Percentiles rank a stretch among this genome's conserved stretches.
phyloP scores from a whole-genome alignment of 2,113 vertebrate species.

The Rhizomys pruinosus region DNA sequence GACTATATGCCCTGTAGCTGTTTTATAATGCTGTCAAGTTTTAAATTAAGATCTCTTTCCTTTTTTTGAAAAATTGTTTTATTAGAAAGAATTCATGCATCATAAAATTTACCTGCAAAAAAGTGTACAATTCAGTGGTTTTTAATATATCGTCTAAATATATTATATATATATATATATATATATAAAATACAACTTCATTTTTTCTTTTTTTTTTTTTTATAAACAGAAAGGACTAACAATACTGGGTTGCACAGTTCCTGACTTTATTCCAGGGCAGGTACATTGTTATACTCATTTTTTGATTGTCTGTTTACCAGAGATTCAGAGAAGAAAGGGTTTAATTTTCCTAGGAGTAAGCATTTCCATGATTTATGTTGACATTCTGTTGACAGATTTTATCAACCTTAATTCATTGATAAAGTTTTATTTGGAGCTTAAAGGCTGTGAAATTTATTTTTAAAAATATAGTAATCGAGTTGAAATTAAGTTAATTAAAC shows the following conservation, averaged over 20 bases:
- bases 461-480: slow-evolving; percentile 70
- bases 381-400: slow-evolving; percentile 55
- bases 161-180: too few relatives aligned
- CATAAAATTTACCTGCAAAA: slow-evolving; percentile 50
- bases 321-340: slow-evolving; percentile 15
- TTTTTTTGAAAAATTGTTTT: not conserved
- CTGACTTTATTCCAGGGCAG: not conserved
- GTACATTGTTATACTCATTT: not conserved
- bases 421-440: slow-evolving; percentile 68
- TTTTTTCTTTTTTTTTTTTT: slow-evolving; percentile 35
- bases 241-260: not conserved
- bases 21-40: slow-evolving; percentile 60
- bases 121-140: not conserved
- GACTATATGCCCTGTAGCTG: not conserved
- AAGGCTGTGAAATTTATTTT: slow-evolving; percentile 69
- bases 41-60: slow-evolving; percentile 55
- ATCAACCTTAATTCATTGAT: slow-evolving; percentile 60
- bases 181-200: not conserved
- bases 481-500: slow-evolving; percentile 77
- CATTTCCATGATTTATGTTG: slow-evolving; percentile 36
- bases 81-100: slow-evolving; percentile 39
- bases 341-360: slow-evolving; percentile 55
- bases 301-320: not conserved
- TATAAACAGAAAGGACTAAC: not conserved
- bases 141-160: slow-evolving; percentile 3